These are phyloP conservation scores for Pycnonotus jocosus DNA, from an alignment of 2,113 vertebrate genomes.

Conservation along the genomic window DNA sequence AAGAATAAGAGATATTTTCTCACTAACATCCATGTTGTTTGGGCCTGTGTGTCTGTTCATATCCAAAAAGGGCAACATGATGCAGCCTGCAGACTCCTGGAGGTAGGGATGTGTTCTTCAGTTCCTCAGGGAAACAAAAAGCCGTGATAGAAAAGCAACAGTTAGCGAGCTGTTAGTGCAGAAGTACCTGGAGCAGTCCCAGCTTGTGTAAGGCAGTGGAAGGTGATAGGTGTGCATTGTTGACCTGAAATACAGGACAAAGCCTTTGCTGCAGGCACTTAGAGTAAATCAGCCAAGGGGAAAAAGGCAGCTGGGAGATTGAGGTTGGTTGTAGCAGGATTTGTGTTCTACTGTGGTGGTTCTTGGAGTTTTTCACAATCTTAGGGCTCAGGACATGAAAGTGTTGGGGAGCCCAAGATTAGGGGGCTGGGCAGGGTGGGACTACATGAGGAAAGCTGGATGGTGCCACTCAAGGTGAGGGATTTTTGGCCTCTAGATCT, in stretches of 20 bases:
- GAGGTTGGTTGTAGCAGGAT: neutral
- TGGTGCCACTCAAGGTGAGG: neutral
- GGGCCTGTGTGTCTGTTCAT: slow-evolving; percentile 7
- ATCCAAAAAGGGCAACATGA: neutral
- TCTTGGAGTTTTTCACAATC: neutral
- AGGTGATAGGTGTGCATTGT: rapidly evolving
- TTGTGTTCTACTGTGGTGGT: neutral
- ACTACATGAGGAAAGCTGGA: neutral
- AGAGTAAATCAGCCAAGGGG: neutral
- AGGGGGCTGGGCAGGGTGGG: neutral
- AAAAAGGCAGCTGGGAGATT: neutral
- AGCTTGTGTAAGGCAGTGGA: rapidly evolving
- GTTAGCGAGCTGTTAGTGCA: neutral
- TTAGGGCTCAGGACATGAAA: neutral
- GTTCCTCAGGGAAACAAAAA: neutral
- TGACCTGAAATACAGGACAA: neutral
- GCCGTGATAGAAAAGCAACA: neutral
- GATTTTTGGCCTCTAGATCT: neutral
- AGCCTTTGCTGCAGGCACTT: neutral
- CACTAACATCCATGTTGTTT: slow-evolving; percentile 32
- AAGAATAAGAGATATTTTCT: slow-evolving; percentile 43
- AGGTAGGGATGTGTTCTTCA: slow-evolving; percentile 51
- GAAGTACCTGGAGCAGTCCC: neutral
- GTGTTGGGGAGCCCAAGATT: neutral
- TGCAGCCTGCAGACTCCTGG: slow-evolving; percentile 54